Evolutionary conservation across 2,113 vertebrate species (phyloP).

Genomic region (Lophura nycthemera): DNA sequence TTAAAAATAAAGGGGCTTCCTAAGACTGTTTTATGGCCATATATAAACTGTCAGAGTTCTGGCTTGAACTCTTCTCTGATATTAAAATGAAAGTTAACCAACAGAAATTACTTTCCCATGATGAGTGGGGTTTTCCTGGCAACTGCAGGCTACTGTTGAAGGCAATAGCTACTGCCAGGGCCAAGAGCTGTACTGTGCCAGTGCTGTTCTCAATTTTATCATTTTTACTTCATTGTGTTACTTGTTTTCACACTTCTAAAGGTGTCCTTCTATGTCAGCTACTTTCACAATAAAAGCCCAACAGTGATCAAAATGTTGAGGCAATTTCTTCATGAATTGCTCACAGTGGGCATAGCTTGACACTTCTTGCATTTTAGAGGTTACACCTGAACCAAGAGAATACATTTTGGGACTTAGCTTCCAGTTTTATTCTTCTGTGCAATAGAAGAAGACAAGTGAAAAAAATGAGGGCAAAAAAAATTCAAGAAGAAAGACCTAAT

Average conservation of each 20-base stretch:
- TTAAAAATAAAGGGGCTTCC: background rate
- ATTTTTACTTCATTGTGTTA: constrained; percentile 42
- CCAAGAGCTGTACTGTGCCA: constrained; percentile 21
- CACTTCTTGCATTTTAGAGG: constrained; percentile 29
- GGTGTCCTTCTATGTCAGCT: constrained; percentile 35
- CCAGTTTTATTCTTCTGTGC: background rate
- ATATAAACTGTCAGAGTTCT: background rate
- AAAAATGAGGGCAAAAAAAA: background rate
- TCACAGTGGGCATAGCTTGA: constrained; percentile 53
- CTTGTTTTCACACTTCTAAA: constrained; percentile 59
- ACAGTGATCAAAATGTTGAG: constrained; percentile 51
- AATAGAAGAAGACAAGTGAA: background rate
- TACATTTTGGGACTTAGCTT: background rate
- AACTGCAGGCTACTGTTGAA: background rate
- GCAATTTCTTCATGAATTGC: constrained; percentile 49
- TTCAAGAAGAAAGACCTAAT: background rate
- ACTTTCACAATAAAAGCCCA: constrained; percentile 55
- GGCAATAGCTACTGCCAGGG: background rate
- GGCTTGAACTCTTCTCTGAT: background rate
- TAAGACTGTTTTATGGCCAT: background rate
- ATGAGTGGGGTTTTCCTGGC: constrained; percentile 4
- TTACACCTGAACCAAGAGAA: constrained; percentile 24
- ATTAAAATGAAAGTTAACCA: constrained; percentile 18
- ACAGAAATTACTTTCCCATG: constrained; percentile 6
- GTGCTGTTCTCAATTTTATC: constrained; percentile 29